Conservation (phyloP, 1,140 invertebrate genomes). For the Aethina tumida region DNA sequence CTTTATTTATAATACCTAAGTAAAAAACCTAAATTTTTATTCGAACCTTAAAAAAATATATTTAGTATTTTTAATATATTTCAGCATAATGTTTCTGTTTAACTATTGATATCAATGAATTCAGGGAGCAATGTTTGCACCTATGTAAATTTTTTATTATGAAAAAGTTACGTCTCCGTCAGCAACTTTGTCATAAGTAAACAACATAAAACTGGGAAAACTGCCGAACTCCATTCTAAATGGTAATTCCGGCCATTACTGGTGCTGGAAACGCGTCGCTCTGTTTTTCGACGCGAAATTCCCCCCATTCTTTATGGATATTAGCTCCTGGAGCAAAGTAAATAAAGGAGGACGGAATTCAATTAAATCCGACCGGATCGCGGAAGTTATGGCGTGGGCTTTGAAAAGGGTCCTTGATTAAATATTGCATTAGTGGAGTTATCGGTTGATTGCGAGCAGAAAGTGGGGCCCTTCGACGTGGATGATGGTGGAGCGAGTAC, state of each 20-base stretch:
- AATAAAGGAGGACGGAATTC: constrained; percentile 8
- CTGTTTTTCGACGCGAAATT: not conserved
- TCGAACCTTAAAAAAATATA: no score
- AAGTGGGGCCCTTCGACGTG: constrained; percentile 8
- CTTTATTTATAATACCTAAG: no score
- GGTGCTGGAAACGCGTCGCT: constrained; percentile 1
- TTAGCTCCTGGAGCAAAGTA: constrained; percentile 9
- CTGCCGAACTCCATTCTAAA: constrained; percentile 4
- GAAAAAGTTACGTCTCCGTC: no score
- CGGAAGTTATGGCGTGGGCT: not conserved
- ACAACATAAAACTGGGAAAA: constrained; percentile 1
- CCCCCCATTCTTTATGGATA: constrained; percentile 11
- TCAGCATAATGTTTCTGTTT: no score
- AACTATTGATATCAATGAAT: no score
- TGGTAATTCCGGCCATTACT: constrained; percentile 5
- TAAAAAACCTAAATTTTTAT: no score
- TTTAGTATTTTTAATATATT: no score
- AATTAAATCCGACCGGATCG: constrained; percentile 9
- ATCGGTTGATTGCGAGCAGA: constrained; percentile 15
- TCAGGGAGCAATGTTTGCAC: no score
- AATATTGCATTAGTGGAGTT: constrained; percentile 12
- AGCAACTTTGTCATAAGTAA: no score
- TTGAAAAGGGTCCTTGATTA: constrained; percentile 10
- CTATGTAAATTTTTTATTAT: no score
- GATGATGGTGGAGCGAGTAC: constrained; percentile 6